Percentiles rank a stretch among this genome's conserved stretches.
Evolutionary conservation across 2,888 invertebrate genomes (phyloP).

Genomic region (Leucoma salicis): DNA sequence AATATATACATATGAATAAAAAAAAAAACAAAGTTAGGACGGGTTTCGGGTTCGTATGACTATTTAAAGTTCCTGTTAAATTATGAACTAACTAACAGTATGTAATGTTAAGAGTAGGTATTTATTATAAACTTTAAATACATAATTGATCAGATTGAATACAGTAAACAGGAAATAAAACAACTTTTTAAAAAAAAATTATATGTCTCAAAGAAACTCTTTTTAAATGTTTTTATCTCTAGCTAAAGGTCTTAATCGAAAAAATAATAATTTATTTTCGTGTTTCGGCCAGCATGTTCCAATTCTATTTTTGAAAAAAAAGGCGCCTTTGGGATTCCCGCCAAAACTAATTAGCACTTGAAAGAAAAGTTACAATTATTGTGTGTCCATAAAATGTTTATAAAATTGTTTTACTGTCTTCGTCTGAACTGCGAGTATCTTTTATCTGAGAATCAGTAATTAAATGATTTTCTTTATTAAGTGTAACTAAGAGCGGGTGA

Average conservation of each 20-base stretch:
- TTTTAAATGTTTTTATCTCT: too few relatives aligned
- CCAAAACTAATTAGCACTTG: slow-evolving; percentile 2
- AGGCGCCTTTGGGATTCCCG: neutral
- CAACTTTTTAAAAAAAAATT: too few relatives aligned
- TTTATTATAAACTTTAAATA: too few relatives aligned
- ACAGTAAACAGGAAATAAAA: too few relatives aligned
- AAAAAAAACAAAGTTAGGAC: too few relatives aligned
- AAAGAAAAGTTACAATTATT: neutral
- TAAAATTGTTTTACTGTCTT: slow-evolving; percentile 10
- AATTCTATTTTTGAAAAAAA: neutral
- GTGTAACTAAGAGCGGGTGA: slow-evolving; percentile 29
- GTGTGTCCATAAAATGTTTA: neutral
- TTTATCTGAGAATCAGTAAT: slow-evolving; percentile 40
- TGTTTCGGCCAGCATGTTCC: neutral
- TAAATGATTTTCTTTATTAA: slow-evolving; percentile 37
- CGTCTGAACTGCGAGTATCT: slow-evolving; percentile 1
- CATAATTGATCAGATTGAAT: too few relatives aligned
- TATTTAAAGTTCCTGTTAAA: too few relatives aligned
- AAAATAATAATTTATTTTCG: neutral
- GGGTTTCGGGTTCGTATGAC: too few relatives aligned
- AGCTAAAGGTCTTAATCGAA: neutral
- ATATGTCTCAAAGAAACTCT: too few relatives aligned
- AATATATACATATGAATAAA: too few relatives aligned
- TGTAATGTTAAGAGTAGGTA: too few relatives aligned
- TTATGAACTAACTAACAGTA: too few relatives aligned